Evolutionary conservation across 2,797 vertebrate species (phyloP).

Genomic region (Sternarchorhynchus goeldii): DNA sequence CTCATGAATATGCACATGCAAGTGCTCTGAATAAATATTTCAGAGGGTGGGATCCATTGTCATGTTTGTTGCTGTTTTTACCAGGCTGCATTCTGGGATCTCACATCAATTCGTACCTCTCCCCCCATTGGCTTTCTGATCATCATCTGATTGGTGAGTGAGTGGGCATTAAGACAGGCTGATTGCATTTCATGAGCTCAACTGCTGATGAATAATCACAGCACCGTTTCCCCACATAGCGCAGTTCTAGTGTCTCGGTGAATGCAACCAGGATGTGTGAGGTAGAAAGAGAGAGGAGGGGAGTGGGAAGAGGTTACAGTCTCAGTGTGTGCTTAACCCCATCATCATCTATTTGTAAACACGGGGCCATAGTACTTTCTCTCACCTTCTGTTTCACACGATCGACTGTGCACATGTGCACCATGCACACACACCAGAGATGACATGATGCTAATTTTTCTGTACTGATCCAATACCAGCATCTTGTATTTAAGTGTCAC

Average conservation of each 20-base stretch:
- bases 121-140: slow-evolving; percentile 39
- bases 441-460: neutral
- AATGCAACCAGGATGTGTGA: no score
- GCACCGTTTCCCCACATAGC: no score
- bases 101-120: slow-evolving; percentile 40
- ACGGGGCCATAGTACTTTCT: slow-evolving; percentile 67
- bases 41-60: slow-evolving; percentile 59
- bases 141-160: slow-evolving; percentile 64
- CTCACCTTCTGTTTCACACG: slow-evolving; percentile 56
- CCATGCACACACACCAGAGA: slow-evolving; percentile 44
- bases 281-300: no score
- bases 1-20: slow-evolving; percentile 72
- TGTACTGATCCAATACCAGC: no score
- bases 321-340: no score
- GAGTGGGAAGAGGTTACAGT: no score
- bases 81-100: slow-evolving; percentile 54
- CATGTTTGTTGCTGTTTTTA: slow-evolving; percentile 53
- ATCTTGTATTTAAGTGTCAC: neutral
- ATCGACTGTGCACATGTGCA: slow-evolving; percentile 29
- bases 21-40: slow-evolving; percentile 70
- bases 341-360: slow-evolving; percentile 61
- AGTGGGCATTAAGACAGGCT: slow-evolving; percentile 56
- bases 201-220: slow-evolving; percentile 67
- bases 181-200: slow-evolving; percentile 56
- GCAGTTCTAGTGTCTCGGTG: no score